Base-by-base conservation (phyloP, 2,113 vertebrate species). In the Semnornis frantzii region DNA sequence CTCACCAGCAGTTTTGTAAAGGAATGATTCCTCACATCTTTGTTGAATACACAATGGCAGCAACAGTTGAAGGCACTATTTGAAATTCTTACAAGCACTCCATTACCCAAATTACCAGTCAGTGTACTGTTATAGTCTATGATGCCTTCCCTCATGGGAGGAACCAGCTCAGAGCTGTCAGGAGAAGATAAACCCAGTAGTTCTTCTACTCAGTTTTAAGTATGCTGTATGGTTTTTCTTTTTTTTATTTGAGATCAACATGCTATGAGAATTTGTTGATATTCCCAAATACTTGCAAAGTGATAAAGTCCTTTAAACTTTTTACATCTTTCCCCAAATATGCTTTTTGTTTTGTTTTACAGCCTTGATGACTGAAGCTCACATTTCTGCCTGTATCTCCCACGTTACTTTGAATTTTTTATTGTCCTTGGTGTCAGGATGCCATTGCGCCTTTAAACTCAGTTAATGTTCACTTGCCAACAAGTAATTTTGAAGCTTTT, bases 201-300 rank as follows among this genome's bases (percentile, higher is more conserved):
- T 44, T 72, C 15, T 63, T 74, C 54, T 92, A 44, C 33, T 87
- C 48, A 20, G 25, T 34, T 87, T 84, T 58, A 39, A 71, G 6
- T 70, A 44, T 57, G 59, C 18, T 64, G 9, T 33, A 28, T 39
- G 9, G 20, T 79, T 66, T 25, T 46, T 63, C 59, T 79, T 66
- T 25, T 46, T 63, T 59, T 80, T 31, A 18, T 77, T 31, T n/a
- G 42, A 90, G 60, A 59, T 76, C 42, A 42, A 13, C 60, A 44
- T 83, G 31, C 92, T 90, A 52, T 88, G 76, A 71, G 77, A 83
- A 82, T 48, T 85, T 95, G 96, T 95, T 96, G 95, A 94, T 94
- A 28, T 44, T 95, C 44, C 31, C 25, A 83, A 78, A 93, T 91
- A 77, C 95, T 86, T 94, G 33, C 76, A 77, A 86, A 78, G 60